Evolutionary conservation across 1,140 invertebrate species (phyloP).

Genomic region (Apocrypta bakeri): DNA sequence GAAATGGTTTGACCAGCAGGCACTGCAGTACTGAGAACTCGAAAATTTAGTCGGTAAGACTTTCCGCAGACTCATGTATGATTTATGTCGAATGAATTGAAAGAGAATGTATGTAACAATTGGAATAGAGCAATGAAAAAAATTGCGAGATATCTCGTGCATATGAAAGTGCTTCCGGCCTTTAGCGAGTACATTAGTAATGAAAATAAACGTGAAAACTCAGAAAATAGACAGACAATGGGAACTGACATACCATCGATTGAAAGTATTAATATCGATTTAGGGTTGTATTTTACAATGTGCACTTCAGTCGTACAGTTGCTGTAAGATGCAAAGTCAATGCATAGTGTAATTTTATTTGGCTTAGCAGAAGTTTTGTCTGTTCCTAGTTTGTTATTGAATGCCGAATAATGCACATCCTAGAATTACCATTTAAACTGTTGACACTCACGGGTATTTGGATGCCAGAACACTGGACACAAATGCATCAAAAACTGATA

Average conservation of each 20-base stretch:
- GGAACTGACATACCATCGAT: too few species aligned
- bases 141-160: neutral
- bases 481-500: neutral
- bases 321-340: neutral
- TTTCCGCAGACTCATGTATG: neutral
- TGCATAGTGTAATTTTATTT: too few species aligned
- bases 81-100: neutral
- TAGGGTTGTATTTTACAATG: neutral
- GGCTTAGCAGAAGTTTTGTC: too few species aligned
- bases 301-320: neutral
- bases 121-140: neutral
- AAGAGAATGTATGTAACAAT: neutral
- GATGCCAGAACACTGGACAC: slow-evolving; percentile 7
- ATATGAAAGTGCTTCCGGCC: neutral
- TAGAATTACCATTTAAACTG: slow-evolving; percentile 20
- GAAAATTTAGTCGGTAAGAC: neutral
- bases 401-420: neutral
- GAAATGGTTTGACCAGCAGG: neutral
- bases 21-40: neutral
- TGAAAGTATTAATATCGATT: neutral
- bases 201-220: too few species aligned
- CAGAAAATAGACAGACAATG: too few species aligned
- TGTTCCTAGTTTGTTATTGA: neutral
- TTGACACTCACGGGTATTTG: slow-evolving; percentile 19
- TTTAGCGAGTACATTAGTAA: neutral